Percentiles rank a stretch among this genome's conserved stretches.
Evolutionary conservation across 2,888 invertebrate species (phyloP).

Genomic region (Cyclophora albipunctata): DNA sequence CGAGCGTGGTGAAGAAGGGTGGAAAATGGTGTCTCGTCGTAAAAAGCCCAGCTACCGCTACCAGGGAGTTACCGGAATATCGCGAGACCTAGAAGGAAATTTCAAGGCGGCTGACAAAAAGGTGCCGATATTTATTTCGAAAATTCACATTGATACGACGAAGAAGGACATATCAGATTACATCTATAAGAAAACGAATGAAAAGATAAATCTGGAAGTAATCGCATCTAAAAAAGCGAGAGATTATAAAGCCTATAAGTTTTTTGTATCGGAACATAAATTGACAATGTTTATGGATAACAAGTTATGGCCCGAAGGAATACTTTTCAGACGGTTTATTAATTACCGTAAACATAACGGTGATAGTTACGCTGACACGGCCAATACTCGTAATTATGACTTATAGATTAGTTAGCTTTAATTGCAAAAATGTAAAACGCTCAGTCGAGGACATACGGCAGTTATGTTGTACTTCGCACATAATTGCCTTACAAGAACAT

Average conservation of each 20-base stretch:
- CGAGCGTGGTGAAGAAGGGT: neutral
- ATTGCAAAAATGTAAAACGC: slow-evolving; percentile 4
- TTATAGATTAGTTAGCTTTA: slow-evolving; percentile 7
- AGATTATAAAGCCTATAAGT: slow-evolving; percentile 18
- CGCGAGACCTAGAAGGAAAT: slow-evolving; percentile 3
- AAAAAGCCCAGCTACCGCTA: slow-evolving; percentile 3
- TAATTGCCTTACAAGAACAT: slow-evolving; percentile 1
- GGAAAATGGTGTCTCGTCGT: neutral
- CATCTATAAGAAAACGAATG: slow-evolving; percentile 12
- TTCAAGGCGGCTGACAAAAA: slow-evolving; percentile 20
- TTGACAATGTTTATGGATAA: slow-evolving; percentile 17
- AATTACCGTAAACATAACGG: slow-evolving; percentile 10
- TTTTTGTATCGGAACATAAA: slow-evolving; percentile 17
- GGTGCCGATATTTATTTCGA: slow-evolving; percentile 20
- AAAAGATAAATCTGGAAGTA: slow-evolving; percentile 8
- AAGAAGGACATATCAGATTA: slow-evolving; percentile 18
- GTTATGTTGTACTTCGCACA: slow-evolving; percentile 1
- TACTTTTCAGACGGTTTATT: slow-evolving; percentile 22
- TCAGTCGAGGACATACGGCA: slow-evolving; percentile 4
- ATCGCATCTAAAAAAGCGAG: slow-evolving; percentile 3
- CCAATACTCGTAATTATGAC: neutral
- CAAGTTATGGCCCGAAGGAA: slow-evolving; percentile 19
- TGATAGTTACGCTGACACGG: neutral
- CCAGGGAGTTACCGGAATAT: slow-evolving; percentile 4
- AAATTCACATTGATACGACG: slow-evolving; percentile 14